Conservation (phyloP, 2,888 invertebrate genomes). For the Willowsia nigromaculata region DNA sequence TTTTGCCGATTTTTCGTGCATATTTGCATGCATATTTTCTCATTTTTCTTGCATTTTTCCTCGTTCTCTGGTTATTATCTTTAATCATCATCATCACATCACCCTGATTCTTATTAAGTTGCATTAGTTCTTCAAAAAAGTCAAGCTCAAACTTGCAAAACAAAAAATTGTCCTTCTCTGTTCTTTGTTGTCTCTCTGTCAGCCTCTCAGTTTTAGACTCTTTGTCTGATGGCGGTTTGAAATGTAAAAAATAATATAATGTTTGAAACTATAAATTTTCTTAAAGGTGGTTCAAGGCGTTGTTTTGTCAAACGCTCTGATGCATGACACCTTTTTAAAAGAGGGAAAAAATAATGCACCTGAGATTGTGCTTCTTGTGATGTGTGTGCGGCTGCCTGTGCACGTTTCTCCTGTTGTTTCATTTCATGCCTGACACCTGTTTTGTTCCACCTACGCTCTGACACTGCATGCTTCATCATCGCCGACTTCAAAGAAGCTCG, state of each 20-base stretch:
- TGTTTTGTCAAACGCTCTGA: slow-evolving; percentile 29
- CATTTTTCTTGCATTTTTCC: no score
- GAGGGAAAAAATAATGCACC: background rate
- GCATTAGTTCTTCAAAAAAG: background rate
- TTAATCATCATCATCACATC: background rate
- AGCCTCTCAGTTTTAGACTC: background rate
- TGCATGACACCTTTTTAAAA: background rate
- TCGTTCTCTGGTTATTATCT: no score
- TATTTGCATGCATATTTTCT: no score
- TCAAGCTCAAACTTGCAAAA: background rate
- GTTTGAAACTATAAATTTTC: background rate
- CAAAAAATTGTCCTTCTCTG: background rate
- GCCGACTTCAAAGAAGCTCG: background rate
- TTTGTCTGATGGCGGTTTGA: background rate
- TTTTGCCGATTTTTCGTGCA: no score
- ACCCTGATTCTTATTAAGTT: background rate
- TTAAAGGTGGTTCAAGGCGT: slow-evolving; percentile 36
- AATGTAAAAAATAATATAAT: no score
- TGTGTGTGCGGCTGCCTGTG: background rate
- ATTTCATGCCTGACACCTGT: background rate
- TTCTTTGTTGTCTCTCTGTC: background rate
- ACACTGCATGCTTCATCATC: background rate
- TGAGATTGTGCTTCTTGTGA: background rate
- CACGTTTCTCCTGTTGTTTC: slow-evolving; percentile 14
- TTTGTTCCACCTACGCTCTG: slow-evolving; percentile 22